phyloP scores from a whole-genome alignment of 2,888 invertebrate species.

The Pristionchus maxplancki region DNA sequence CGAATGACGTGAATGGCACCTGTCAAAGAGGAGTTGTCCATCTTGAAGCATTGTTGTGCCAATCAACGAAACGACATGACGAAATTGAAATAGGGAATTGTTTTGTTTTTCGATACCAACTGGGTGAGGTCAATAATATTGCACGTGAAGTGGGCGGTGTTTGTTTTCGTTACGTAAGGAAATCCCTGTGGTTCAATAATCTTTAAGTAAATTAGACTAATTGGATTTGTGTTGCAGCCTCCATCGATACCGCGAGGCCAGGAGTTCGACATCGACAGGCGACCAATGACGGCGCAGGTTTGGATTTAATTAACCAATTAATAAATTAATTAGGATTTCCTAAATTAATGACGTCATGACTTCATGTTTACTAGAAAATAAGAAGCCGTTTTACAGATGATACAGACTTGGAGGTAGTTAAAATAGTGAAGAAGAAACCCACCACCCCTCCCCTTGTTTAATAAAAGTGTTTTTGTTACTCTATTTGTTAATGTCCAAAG shows the following conservation, averaged over 20 bases:
- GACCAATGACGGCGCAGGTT: constrained; percentile 46
- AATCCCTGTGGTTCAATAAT: neutral
- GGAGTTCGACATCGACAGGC: neutral
- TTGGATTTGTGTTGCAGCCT: neutral
- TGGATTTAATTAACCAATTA: neutral
- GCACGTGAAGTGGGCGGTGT: too few relatives aligned
- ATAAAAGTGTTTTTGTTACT: neutral
- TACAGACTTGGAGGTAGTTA: neutral
- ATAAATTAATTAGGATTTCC: neutral
- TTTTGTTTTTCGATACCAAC: too few relatives aligned
- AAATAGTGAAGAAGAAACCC: neutral
- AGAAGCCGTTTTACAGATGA: neutral
- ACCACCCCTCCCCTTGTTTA: neutral
- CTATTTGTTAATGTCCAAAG: too few relatives aligned
- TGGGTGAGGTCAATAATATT: too few relatives aligned
- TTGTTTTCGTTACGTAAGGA: too few relatives aligned
- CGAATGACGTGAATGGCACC: neutral
- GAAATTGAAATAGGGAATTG: too few relatives aligned
- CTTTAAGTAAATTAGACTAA: neutral
- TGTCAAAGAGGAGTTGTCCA: too few relatives aligned
- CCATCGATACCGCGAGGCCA: neutral
- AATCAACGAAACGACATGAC: too few relatives aligned
- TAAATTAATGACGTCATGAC: neutral
- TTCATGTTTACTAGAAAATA: neutral
- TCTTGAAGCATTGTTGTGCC: too few relatives aligned